These are phyloP conservation scores for Rissa tridactyla DNA, from an alignment of 2,113 vertebrate species.

Conservation along the genomic window DNA sequence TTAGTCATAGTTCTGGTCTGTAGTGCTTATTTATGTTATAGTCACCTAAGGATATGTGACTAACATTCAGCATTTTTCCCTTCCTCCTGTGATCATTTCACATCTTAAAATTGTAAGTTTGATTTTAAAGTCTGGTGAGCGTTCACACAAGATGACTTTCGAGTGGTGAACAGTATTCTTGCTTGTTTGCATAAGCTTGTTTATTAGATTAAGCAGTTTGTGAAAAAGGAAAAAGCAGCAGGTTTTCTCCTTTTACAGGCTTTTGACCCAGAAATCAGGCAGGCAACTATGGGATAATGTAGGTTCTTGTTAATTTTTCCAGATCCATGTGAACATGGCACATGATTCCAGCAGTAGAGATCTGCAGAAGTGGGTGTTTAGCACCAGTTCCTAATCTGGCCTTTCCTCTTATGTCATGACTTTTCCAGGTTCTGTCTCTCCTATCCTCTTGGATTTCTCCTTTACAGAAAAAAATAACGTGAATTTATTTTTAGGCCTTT, in stretches of 20 bases:
- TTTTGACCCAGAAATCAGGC: background rate
- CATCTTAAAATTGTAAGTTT: background rate
- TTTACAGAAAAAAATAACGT: background rate
- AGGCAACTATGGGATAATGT: background rate
- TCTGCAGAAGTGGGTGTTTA: background rate
- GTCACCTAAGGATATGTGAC: background rate
- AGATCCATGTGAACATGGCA: background rate
- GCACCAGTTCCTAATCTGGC: background rate
- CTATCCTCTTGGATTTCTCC: background rate
- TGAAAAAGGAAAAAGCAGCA: background rate
- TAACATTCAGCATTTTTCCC: accelerated
- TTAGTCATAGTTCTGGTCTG: background rate
- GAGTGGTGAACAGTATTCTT: background rate
- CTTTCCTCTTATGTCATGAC: background rate
- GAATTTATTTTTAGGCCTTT: background rate
- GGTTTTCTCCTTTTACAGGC: background rate
- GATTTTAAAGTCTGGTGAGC: background rate
- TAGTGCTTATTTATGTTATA: background rate
- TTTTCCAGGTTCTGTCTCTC: background rate
- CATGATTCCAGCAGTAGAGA: background rate
- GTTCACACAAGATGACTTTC: background rate
- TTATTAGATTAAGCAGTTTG: background rate
- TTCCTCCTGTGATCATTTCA: background rate
- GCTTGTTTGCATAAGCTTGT: background rate
- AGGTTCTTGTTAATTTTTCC: background rate